Evolutionary conservation across 2,797 vertebrate species (phyloP), one percentile per base, ranked within the genome.

Genomic region (Typhlichthys subterraneus): DNA sequence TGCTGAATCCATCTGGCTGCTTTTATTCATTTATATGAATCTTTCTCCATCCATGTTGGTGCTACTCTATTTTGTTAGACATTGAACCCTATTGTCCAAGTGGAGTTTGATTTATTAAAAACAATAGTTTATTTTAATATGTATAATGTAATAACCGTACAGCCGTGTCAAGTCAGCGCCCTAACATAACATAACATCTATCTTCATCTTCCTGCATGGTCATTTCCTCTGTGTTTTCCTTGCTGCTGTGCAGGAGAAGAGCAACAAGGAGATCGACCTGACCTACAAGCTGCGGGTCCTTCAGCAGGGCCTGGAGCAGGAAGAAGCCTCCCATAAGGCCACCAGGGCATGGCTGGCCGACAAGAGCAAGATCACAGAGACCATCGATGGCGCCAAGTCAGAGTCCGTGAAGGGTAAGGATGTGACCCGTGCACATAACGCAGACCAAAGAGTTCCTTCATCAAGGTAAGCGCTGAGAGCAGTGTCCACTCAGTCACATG

Each of bases 211-310:
- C 50, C 45, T 23, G 17, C 4, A 59, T 19, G 17, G 2, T 14
- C 23, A 3, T 29, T n/a, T 0, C 13, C 29, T 45, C 12, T 19
- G 53, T 65, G 12, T 61, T 53, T n/a, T 49, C 10, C 42, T 3
- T 15, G 9, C 51, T 2, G 8, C 12, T 4, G 23, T 63, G 0
- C 82, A 99, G 98, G 97, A 98, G 87, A 99, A 97, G 88, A 99
- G 92, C 91, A 99, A 96, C 88, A 95, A 96, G 88, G 97, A 99
- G 93, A 99, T 99, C 67, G 97, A 99, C 79, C 92, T 98, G 94
- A 99, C 96, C 3, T 99, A 98, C 73, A 96, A 97, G 87, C 91
- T 99, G 74, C 99, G 98, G 93, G 94, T 97, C 65, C 88, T 96
- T 82, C 97, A 99, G 87, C 97, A 99, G 87, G 93, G 93, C 75